Percentiles rank a stretch among this genome's conserved stretches.
Conservation (phyloP, 2,888 invertebrate genomes). For the Meganola albula region DNA sequence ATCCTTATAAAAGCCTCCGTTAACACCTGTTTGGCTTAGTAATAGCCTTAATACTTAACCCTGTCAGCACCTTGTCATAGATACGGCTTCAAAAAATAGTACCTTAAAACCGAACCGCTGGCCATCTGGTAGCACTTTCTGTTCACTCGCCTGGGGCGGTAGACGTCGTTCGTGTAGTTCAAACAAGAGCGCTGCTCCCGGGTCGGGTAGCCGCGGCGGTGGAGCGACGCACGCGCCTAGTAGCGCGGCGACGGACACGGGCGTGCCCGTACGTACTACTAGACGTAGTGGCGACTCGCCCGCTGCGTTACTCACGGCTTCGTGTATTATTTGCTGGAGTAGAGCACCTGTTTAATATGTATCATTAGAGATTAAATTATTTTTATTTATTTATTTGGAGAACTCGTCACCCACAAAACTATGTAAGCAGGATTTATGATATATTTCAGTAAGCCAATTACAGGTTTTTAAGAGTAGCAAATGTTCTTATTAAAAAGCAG, state of each 20-base stretch:
- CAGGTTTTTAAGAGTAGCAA: no score
- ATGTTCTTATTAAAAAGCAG: no score
- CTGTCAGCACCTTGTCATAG: no score
- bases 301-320: slow-evolving; percentile 54
- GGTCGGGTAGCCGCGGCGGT: slow-evolving; percentile 76
- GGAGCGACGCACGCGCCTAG: slow-evolving; percentile 77
- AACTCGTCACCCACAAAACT: no score
- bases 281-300: slow-evolving; percentile 48
- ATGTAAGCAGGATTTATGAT: no score
- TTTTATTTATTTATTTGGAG: no score
- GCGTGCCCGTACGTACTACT: slow-evolving; percentile 79
- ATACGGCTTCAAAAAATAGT: not conserved
- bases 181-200: slow-evolving; percentile 75
- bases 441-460: no score
- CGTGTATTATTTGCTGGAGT: slow-evolving; percentile 74
- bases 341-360: slow-evolving; percentile 72
- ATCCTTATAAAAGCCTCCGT: no score
- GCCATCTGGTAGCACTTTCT: slow-evolving; percentile 37
- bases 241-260: slow-evolving; percentile 78
- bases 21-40: no score
- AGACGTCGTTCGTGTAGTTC: slow-evolving; percentile 71
- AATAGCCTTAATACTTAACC: no score
- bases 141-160: slow-evolving; percentile 52
- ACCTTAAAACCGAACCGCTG: slow-evolving; percentile 72
- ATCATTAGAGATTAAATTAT: no score